A percentile compares a stretch with the other conserved stretches of the same genome.
phyloP scores from a whole-genome alignment of 1,140 invertebrate genomes.

The Ceratina australensis region DNA sequence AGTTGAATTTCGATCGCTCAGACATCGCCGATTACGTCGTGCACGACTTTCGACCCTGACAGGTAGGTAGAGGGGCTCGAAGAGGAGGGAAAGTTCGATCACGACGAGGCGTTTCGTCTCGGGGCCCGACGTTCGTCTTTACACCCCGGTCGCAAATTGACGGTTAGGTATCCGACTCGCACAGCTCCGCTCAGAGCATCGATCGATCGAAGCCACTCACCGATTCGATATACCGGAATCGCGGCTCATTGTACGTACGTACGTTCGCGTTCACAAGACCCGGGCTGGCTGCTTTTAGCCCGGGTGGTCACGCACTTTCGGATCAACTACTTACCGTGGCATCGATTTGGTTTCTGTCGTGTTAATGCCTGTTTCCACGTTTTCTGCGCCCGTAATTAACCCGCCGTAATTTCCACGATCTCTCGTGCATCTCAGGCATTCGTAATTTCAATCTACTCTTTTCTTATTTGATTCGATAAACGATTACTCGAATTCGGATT shows the following conservation, averaged over 20 bases:
- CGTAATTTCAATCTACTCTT: background rate
- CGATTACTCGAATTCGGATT: too few relatives aligned
- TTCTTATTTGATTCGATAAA: too few relatives aligned
- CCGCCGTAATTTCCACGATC: background rate
- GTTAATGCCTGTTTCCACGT: constrained; percentile 32
- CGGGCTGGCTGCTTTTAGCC: constrained; percentile 43
- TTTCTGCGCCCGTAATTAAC: constrained; percentile 21
- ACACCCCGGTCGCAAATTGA: constrained; percentile 56
- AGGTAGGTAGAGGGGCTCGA: background rate
- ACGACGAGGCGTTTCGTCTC: constrained; percentile 53
- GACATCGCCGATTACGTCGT: constrained; percentile 51
- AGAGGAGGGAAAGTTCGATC: constrained; percentile 42
- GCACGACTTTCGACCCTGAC: constrained; percentile 46
- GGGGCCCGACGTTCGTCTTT: constrained; percentile 48
- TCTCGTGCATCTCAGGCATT: too few relatives aligned
- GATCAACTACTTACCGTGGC: constrained; percentile 26
- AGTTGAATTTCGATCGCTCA: constrained; percentile 39
- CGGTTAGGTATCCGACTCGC: constrained; percentile 53
- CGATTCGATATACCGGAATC: constrained; percentile 60
- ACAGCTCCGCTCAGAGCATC: constrained; percentile 33
- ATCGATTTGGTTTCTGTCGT: constrained; percentile 52
- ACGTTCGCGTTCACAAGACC: constrained; percentile 39
- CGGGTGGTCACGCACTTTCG: constrained; percentile 53
- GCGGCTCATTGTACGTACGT: constrained; percentile 23
- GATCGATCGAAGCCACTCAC: constrained; percentile 63